These are phyloP conservation scores for Mimas tiliae DNA, from an alignment of 2,888 invertebrate genomes.

Conservation along the genomic window DNA sequence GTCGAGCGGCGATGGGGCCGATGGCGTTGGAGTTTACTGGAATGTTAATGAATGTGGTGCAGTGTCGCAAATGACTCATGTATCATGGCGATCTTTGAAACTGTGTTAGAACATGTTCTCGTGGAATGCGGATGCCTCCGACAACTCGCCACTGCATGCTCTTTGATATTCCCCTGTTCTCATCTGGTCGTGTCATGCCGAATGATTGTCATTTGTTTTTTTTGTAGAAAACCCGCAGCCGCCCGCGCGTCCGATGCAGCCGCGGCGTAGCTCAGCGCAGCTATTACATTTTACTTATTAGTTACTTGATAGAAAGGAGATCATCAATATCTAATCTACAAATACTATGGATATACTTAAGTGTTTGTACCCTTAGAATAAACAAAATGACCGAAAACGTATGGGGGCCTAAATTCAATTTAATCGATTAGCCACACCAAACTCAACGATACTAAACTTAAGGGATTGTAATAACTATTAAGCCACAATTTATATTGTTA, in stretches of 20 bases:
- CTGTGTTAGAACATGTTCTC: slow-evolving; percentile 68
- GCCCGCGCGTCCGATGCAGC: background rate
- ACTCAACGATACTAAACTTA: no score
- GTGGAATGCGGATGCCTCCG: slow-evolving; percentile 78
- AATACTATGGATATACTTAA: background rate
- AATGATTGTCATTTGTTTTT: slow-evolving; percentile 21
- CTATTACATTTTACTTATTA: background rate
- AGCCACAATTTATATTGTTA: no score
- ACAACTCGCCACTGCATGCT: slow-evolving; percentile 63
- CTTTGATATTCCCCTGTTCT: slow-evolving; percentile 40
- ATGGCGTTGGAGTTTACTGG: slow-evolving; percentile 61
- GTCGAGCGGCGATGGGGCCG: slow-evolving; percentile 47
- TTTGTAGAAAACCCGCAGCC: background rate
- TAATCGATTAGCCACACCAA: no score
- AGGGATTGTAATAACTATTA: no score
- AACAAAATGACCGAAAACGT: no score
- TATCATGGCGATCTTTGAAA: slow-evolving; percentile 60
- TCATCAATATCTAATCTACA: no score
- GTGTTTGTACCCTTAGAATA: no score
- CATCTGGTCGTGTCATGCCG: slow-evolving; percentile 33
- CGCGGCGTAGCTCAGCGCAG: no score
- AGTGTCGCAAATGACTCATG: slow-evolving; percentile 76
- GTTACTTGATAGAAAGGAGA: background rate
- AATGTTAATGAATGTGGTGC: slow-evolving; percentile 75
- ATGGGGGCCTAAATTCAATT: no score